A percentile compares a stretch with the other conserved stretches of the same genome.
Evolutionary conservation across 2,888 invertebrate genomes (phyloP).

Genomic region (Elaeidobius kamerunicus): DNA sequence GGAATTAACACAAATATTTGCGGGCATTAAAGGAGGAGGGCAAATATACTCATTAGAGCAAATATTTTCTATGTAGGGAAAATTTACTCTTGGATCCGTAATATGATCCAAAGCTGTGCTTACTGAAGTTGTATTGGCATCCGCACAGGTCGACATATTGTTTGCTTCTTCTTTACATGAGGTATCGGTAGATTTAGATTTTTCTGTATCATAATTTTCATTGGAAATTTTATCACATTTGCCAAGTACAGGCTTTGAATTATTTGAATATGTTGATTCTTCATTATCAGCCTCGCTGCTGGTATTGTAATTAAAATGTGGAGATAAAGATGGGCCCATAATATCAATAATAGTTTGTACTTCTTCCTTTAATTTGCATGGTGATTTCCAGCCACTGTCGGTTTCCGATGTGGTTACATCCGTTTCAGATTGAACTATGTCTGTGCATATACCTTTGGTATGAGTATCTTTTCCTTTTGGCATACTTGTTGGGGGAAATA

Average conservation of each 20-base stretch:
- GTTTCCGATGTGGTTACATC: constrained; percentile 8
- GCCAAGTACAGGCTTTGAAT: constrained; percentile 16
- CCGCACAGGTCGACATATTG: constrained; percentile 19
- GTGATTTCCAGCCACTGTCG: constrained; percentile 14
- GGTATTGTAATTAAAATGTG: constrained; percentile 32
- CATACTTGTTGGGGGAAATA: background rate
- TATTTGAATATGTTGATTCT: constrained; percentile 31
- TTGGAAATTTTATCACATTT: constrained; percentile 19
- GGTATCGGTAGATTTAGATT: constrained; percentile 7
- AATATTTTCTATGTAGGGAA: constrained; percentile 14
- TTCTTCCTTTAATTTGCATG: constrained; percentile 33
- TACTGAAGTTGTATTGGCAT: constrained; percentile 20
- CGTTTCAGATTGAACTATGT: background rate
- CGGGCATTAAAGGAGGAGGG: constrained; percentile 34
- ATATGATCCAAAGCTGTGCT: constrained; percentile 13
- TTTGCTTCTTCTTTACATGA: constrained; percentile 18
- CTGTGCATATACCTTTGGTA: constrained; percentile 3
- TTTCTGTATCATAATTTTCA: constrained; percentile 7
- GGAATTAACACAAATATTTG: constrained; percentile 34
- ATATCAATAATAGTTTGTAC: constrained; percentile 39
- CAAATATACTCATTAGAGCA: constrained; percentile 31
- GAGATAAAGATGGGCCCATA: constrained; percentile 37
- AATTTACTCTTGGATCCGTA: constrained; percentile 21
- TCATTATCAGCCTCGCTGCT: constrained; percentile 38
- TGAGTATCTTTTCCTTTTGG: background rate